Conservation (phyloP, 2,797 vertebrate genomes). For the Lycodopsis pacificus region DNA sequence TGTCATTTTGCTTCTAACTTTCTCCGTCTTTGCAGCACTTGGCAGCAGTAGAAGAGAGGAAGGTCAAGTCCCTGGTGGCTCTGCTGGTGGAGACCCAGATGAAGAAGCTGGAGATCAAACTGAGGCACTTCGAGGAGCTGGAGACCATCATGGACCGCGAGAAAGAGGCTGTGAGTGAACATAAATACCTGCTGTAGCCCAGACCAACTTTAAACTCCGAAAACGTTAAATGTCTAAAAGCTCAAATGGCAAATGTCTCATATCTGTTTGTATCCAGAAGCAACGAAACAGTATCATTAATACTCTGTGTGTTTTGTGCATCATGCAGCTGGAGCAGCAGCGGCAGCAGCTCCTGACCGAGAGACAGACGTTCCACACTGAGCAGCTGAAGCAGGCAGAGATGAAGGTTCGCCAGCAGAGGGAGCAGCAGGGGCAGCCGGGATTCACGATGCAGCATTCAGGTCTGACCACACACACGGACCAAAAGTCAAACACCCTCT, state of each 20-base stretch:
- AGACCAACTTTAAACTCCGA: neutral
- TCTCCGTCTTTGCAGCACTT: slow-evolving; percentile 85
- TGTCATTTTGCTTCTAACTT: neutral
- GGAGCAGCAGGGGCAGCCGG: slow-evolving; percentile 82
- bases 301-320: neutral
- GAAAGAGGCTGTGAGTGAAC: slow-evolving; percentile 94
- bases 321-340: slow-evolving; percentile 92
- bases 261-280: neutral
- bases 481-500: neutral
- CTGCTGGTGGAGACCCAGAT: slow-evolving; percentile 98
- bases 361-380: slow-evolving; percentile 96
- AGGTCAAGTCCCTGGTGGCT: slow-evolving; percentile 97
- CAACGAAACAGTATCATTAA: neutral
- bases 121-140: slow-evolving; percentile 97
- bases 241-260: neutral
- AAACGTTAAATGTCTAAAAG: neutral
- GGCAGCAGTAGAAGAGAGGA: slow-evolving; percentile 96
- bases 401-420: slow-evolving; percentile 86
- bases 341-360: slow-evolving; percentile 95
- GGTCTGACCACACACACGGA: slow-evolving; percentile 78
- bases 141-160: slow-evolving; percentile 99
- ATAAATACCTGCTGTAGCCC: slow-evolving; percentile 25
- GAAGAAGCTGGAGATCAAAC: slow-evolving; percentile 99
- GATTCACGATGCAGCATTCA: slow-evolving; percentile 82
- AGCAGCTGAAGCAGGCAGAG: slow-evolving; percentile 96